Percentiles rank a stretch among this genome's conserved stretches.
Evolutionary conservation across 2,113 vertebrate species (phyloP).

Genomic region (Scophthalmus maximus): DNA sequence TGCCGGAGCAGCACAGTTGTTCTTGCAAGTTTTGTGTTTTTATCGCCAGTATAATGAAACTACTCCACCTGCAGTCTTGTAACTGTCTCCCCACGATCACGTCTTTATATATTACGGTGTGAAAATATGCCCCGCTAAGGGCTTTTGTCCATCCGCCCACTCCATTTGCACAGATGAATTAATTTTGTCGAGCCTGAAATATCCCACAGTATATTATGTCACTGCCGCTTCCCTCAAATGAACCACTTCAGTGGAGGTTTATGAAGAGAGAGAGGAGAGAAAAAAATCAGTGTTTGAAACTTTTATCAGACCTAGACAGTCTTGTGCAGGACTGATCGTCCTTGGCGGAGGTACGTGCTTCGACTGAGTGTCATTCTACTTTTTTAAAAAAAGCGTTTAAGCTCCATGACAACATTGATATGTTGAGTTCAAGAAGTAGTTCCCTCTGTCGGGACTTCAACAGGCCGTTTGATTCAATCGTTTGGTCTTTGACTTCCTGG

Average conservation of each 20-base stretch:
- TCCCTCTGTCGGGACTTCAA: neutral
- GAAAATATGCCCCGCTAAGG: constrained; percentile 39
- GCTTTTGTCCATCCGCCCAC: constrained; percentile 23
- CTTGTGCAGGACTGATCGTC: no score
- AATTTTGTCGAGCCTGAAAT: constrained; percentile 31
- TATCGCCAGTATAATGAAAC: constrained; percentile 11
- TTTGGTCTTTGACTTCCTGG: neutral
- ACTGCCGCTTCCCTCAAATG: neutral
- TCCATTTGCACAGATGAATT: constrained; percentile 32
- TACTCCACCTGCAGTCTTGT: neutral
- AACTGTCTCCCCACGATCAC: constrained; percentile 23
- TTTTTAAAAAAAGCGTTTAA: no score
- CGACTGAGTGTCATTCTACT: no score
- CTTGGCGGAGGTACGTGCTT: no score
- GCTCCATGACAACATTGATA: no score
- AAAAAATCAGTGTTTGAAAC: neutral
- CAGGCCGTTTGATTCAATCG: neutral
- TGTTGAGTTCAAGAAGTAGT: neutral
- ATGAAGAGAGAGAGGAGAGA: no score
- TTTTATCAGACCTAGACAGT: no score
- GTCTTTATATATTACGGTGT: constrained; percentile 39
- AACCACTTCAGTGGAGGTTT: neutral
- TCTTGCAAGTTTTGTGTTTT: constrained; percentile 47
- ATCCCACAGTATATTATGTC: constrained; percentile 1
- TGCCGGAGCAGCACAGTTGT: constrained; percentile 7